phyloP scores from a whole-genome alignment of 1,140 invertebrate genomes.

The Semibalanus balanoides region DNA sequence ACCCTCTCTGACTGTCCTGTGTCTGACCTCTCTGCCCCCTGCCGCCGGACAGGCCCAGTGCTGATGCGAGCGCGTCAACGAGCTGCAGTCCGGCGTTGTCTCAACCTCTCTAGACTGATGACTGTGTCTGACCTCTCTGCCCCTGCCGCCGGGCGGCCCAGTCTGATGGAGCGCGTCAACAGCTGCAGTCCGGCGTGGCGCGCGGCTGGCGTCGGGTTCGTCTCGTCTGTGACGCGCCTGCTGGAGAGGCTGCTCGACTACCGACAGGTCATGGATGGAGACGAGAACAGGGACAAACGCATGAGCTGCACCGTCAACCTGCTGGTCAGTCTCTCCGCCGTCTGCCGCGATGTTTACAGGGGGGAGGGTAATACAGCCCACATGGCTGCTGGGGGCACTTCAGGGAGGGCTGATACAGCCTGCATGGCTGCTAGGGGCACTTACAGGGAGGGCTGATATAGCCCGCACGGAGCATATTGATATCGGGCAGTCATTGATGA shows the following conservation, averaged over 20 bases:
- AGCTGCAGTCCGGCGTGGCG: constrained; percentile 72
- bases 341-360: no score
- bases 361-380: no score
- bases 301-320: constrained; percentile 97
- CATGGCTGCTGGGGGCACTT: no score
- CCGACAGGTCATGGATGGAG: constrained; percentile 75
- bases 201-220: constrained; percentile 77
- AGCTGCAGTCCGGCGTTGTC: constrained; percentile 66
- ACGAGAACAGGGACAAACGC: constrained; percentile 79
- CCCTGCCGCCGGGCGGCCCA: no score
- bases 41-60: constrained; percentile 27
- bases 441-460: no score
- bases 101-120: no score
- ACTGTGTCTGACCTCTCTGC: no score
- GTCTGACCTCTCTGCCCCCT: constrained; percentile 9
- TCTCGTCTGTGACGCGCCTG: constrained; percentile 74
- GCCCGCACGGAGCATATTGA: no score
- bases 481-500: no score
- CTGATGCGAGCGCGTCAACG: constrained; percentile 71
- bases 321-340: constrained; percentile 54
- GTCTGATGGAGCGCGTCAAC: constrained; percentile 71
- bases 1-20: no score
- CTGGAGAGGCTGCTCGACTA: constrained; percentile 82
- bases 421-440: no score
- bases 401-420: neutral